Base-by-base conservation (phyloP, 1,140 invertebrate species). In the Calephelis nemesis region DNA sequence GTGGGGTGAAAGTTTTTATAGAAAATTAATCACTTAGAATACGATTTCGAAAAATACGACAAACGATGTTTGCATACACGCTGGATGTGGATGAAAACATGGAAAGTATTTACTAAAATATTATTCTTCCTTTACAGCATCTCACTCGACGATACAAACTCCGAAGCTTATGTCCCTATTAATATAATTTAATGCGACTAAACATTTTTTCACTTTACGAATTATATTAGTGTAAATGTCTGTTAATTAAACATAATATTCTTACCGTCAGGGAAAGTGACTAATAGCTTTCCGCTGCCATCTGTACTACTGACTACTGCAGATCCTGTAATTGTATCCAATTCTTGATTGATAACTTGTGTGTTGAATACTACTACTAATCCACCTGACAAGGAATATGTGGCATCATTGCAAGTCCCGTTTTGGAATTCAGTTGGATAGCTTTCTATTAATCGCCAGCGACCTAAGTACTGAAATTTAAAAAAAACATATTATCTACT, bases 331-430 rank as follows among this genome's bases (percentile, higher is more conserved):
- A 84, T 79, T 0, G 72, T 73, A 13, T 70, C 64, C 11, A 83
- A 63, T 0, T 5, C 62, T 62, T 76, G 68, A 54, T 80, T 71
- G 1, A 78, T 60, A 5, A 84, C 82, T 73, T 84, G 72, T n/a
- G 78, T 81, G 62, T 84, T 84, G 40, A 71, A 74, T 1, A 83
- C 75, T 1, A 65, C 47, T 0, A 81, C 72, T 0, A 60, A 65
- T 5, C 66, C 72, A 7, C 47, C 54, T 8, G 63, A 58, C 8
- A 74, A 52, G 3, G 72, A 12, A 47, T 67, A 67, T 12, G 65
- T 67, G 11, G 82, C 82, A n/a, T 79, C 75, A 13, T 75, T 73
- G 39, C 82, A 84, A 5, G 77, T 73, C 1, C 82, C 82, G 7
- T 30, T 65, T 75, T 79, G 80, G 50, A 69, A 74, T 30, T 70